Evolutionary conservation across 2,888 invertebrate genomes (phyloP).

Genomic region (Orchesella flavescens): DNA sequence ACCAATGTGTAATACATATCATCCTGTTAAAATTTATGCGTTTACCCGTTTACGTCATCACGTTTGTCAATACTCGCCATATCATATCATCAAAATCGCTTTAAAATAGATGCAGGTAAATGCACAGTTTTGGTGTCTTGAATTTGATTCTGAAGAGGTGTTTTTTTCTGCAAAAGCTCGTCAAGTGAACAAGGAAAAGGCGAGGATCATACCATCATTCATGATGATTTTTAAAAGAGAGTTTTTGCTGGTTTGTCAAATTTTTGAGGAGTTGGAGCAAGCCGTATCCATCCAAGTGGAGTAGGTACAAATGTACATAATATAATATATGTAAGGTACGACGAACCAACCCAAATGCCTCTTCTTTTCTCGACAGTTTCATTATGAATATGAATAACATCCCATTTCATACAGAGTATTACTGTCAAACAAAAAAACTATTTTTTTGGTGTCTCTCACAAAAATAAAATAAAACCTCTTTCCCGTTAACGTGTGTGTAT

Average conservation of each 20-base stretch:
- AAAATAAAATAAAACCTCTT: too few species aligned
- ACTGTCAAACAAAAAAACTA: too few species aligned
- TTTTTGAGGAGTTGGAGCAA: constrained; percentile 8
- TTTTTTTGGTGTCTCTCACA: too few species aligned
- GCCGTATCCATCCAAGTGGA: neutral
- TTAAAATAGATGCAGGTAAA: neutral
- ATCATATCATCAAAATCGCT: neutral
- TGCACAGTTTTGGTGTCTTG: neutral
- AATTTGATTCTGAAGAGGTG: neutral
- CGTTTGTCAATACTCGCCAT: neutral
- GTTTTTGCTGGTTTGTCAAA: constrained; percentile 9
- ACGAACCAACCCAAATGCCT: too few species aligned
- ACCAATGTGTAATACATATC: neutral
- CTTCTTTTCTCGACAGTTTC: too few species aligned
- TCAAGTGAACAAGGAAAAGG: too few species aligned
- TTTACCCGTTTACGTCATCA: neutral
- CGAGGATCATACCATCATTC: too few species aligned
- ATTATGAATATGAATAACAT: too few species aligned
- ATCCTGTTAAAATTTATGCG: neutral
- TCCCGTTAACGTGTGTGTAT: too few species aligned
- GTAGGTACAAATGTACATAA: neutral
- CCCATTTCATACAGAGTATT: too few species aligned
- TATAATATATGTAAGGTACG: too few species aligned
- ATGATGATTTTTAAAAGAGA: neutral
- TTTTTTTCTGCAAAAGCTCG: neutral